A percentile compares a stretch with the other conserved stretches of the same genome.
Evolutionary conservation across 2,113 vertebrate species (phyloP).

Genomic region (Halichoerus grypus): DNA sequence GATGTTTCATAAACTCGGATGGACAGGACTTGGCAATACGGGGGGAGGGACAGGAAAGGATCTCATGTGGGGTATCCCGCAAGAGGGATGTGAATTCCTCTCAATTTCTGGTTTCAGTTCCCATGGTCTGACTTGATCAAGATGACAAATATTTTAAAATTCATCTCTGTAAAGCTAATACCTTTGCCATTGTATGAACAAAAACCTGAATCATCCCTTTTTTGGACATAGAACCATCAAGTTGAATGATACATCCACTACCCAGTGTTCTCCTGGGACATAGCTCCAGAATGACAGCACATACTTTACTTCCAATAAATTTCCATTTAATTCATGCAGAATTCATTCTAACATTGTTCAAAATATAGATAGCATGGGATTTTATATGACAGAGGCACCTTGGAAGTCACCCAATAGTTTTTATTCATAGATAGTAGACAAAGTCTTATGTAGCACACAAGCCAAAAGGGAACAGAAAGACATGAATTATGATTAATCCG

Average conservation of each 20-base stretch:
- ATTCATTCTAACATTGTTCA: constrained; percentile 25
- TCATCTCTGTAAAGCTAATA: not conserved
- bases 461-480: not conserved
- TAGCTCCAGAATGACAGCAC: not conserved
- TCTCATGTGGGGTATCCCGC: not conserved
- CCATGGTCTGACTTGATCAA: not conserved
- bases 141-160: not conserved
- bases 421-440: constrained; percentile 48
- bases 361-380: constrained; percentile 23
- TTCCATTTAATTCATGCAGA: constrained; percentile 46
- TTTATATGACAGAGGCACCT: not conserved
- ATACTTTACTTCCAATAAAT: not conserved
- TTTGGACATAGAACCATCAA: not conserved
- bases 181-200: not conserved
- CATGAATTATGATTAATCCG: not conserved
- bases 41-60: not conserved
- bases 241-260: not conserved
- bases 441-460: constrained; percentile 33
- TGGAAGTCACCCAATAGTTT: constrained; percentile 11
- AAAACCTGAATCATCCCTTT: not conserved
- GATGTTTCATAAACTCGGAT: not conserved
- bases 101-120: constrained; percentile 23
- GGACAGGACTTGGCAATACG: not conserved
- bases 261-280: not conserved
- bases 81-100: not conserved